Base-by-base conservation (phyloP, 2,888 invertebrate species). In the Epistrophe eligans region DNA sequence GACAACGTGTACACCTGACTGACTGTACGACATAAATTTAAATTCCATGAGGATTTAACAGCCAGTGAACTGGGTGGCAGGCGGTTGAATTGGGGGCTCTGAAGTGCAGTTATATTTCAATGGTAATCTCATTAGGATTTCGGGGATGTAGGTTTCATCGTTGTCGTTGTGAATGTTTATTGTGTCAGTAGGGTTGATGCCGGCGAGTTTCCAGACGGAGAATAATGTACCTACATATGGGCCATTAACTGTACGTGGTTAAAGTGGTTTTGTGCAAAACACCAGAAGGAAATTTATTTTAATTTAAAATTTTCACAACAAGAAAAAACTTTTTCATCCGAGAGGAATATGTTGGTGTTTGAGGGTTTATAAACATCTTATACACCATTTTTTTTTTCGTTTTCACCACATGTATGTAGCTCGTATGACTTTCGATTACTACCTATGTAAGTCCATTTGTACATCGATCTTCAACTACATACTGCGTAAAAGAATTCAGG, bases 111-210 rank as follows among this genome's bases (percentile, higher is more conserved):
- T 81, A 70, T 77, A 64, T 81, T 77, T 81, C 85, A 85, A 85
- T 81, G 81, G 73, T 85, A 81, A 85, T 85, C 85, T 81, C 77
- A 81, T 85, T 85, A 85, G 55, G 57, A 77, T 62, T 76, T 80
- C 72, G 62, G 67, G 64, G 67, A 64, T 55, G 62, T 62, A 45
- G 66, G 57, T 50, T 55, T 58, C 77, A 48, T 67, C 55, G 55
- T 71, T 40, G 52, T 66, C 58, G 48, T 72, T 52, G 72, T 60
- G 62, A 58, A 35, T 60, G 72, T 66, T 66, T 72, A 73, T 70
- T 73, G 73, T 70, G 55, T 83, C 74, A 57, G 66, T 38, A 43
- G 67, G 67, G 70, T 60, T 66, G 66, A 67, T 40, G 71, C 58
- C 67, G 58, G 17, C 77, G 28, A 83, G 64, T 70, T 77, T 83